Base-by-base conservation (phyloP, 2,888 invertebrate species). In the Nysson spinosus region DNA sequence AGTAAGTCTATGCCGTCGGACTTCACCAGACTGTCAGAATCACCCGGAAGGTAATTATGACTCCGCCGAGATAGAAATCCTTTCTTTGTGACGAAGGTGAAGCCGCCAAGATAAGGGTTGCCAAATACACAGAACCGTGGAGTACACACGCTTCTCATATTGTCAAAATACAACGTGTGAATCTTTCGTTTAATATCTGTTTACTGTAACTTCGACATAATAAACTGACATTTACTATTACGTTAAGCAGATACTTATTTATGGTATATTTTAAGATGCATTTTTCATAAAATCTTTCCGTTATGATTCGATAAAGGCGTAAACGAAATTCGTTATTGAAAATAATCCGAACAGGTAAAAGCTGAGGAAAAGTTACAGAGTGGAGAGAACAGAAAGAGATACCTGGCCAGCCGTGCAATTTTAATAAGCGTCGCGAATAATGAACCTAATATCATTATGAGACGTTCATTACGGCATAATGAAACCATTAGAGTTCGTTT, bases 391-490 rank as follows among this genome's bases (percentile, higher is more conserved):
- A 24, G 17, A 44, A 50, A 61, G 63, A 50, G 63, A 66, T 69
- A 55, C 47, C 56, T 67, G 66, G 30, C 68, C 64, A 51, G 37
- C 52, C 71, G 70, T 76, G 60, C 66, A 61, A 73, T 79, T 80
- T 80, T 80, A 80, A 80, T 80, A 72, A 75, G 69, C 69, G 67
- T 52, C 65, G 64, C 57, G 62, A 32, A 70, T 79, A 80, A 80
- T 75, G 73, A 80, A 73, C 49, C 73, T 75, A 79, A 79, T 79
- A 79, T 80, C 75, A 78, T 80, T 80, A 78, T 72, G 63, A 64
- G 52, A 67, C 78, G 69, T 78, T 79, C 75, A 75, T 77, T 69
- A 69, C 44, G 57, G 57, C 60, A 67, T 78, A 79, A 80, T 79
- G 79, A 78, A 74, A 69, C 67, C 74, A 75, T 80, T 78, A 80